Base-by-base conservation (phyloP, 2,113 vertebrate species). In the Mesocricetus auratus region DNA sequence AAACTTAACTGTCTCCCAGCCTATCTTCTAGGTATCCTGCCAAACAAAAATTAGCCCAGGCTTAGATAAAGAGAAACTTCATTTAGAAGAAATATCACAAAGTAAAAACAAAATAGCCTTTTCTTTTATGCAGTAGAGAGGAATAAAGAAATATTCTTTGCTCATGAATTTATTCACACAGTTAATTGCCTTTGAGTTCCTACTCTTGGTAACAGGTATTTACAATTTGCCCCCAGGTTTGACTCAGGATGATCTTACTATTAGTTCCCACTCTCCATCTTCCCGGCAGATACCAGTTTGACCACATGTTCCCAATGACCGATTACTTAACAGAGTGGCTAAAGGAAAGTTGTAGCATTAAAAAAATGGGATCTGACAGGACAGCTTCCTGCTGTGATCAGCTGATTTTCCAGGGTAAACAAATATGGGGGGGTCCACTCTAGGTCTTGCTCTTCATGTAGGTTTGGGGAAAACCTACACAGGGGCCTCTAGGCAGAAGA, bases 11-110 rank as follows among this genome's bases (percentile, higher is more conserved):
- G 4, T n/a, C 19, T 86, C 33, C 19, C 62, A 68, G 83, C 31
- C 5, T 74, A 50, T 78, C 15, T 81, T 88, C 36, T 50, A 8
- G 74, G 47, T 75, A 17, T 53, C 58, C 86, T 89, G 50, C 36
- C 68, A 60, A 75, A 66, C 50, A 45, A 94, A 87, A 97, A 56
- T 15, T 62, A 88, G 60, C n/a, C 21, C 58, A 50, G 58, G 58
- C 29, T 68, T 79, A 74, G 71, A 31, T 87, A 90, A 85, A 11
- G 73, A 71, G 16, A 95, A 31, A 47, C 36, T 86, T 85, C 86
- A 53, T 92, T 87, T 36, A 90, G 56, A 94, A 94, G 74, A 90
- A 90, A 90, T 68, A 75, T 7, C 39, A 17, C 77, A 62, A 85
- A 89, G 47, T 79, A 24, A 89, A 75, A 75, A 50, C 66, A 13